Percentiles rank a stretch among this genome's conserved stretches.
Evolutionary conservation across 2,888 invertebrate genomes (phyloP).

Genomic region (Andrena hattorfiana): DNA sequence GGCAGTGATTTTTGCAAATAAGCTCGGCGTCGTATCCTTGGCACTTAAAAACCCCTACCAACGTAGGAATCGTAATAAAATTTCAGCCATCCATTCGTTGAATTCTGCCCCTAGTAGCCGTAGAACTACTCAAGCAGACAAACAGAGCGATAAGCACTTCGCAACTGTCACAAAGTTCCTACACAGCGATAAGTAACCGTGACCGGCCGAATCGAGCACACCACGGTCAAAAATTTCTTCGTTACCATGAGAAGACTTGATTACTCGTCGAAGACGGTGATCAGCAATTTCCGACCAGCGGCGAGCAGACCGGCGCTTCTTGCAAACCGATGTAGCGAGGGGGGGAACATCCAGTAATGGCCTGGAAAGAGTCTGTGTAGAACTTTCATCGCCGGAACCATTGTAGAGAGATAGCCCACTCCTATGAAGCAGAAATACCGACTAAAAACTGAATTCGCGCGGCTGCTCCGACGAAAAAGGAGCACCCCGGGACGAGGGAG

Average conservation of each 20-base stretch:
- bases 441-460: conserved; percentile 28
- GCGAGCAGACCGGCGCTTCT: conserved; percentile 21
- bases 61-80: background rate
- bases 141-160: conserved; percentile 4
- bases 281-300: conserved; percentile 24
- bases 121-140: background rate
- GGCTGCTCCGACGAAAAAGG: background rate
- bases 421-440: conserved; percentile 24
- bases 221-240: background rate
- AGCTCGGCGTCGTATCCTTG: background rate
- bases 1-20: conserved; percentile 6
- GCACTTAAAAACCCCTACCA: background rate
- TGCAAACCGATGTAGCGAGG: background rate
- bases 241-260: conserved; percentile 1
- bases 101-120: background rate
- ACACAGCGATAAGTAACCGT: background rate
- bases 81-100: background rate
- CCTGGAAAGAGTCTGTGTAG: conserved; percentile 36
- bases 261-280: conserved; percentile 11
- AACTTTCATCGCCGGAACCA: conserved; percentile 49
- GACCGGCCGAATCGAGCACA: background rate
- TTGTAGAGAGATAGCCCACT: conserved; percentile 29
- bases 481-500: background rate
- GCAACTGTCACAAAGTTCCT: background rate
- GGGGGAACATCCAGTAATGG: conserved; percentile 28